Evolutionary conservation across 2,797 vertebrate genomes (phyloP), one percentile per base, ranked within the genome.

Genomic region (Acipenser ruthenus): DNA sequence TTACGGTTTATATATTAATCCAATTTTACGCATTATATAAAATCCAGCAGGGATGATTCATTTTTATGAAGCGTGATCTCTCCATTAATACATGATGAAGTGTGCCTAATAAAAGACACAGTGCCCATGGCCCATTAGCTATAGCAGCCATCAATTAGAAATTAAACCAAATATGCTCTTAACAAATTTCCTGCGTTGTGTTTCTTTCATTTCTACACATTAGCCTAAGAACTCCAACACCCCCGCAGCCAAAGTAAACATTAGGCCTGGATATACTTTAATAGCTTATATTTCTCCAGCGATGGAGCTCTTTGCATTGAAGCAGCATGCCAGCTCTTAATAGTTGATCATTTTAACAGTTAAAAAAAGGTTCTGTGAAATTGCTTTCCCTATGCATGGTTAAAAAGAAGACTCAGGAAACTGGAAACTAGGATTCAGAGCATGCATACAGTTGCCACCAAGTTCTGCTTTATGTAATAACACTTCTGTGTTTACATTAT

Each of bases 121-220:
- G 62, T 73, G 37, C 48, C 0, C 0, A 60, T 64, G 70, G 73
- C 65, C 60, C 67, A 75, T 71, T 64, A 80, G 67, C 55, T 60
- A 70, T 65, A 65, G 66, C 75, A 78, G 47, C 77, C 74, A 71
- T 64, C 75, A 78, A 62, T 68, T 66, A 64, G 0, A 74, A 65
- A 63, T 60, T 62, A 79, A 73, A 72, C 73, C 81, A 82, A 83
- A 74, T 74, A 82, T 81, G 79, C 71, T 66, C 55, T 0, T 7
- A 0, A 73, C 67, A 77, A 71, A 71, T 74, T 78, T 78, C 72
- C 72, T 70, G 69, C 69, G 69, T 76, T 0, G 18, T 75, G 47
- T 8, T 70, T 68, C 56, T 0, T 62, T 76, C 70, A 71, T 72
- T 81, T 71, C 67, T 70, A 69, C 71, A 73, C 15, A 68, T 53